These are phyloP conservation scores for Gymnosoma rotundatum DNA, from an alignment of 2,888 invertebrate genomes.

Conservation along the genomic window DNA sequence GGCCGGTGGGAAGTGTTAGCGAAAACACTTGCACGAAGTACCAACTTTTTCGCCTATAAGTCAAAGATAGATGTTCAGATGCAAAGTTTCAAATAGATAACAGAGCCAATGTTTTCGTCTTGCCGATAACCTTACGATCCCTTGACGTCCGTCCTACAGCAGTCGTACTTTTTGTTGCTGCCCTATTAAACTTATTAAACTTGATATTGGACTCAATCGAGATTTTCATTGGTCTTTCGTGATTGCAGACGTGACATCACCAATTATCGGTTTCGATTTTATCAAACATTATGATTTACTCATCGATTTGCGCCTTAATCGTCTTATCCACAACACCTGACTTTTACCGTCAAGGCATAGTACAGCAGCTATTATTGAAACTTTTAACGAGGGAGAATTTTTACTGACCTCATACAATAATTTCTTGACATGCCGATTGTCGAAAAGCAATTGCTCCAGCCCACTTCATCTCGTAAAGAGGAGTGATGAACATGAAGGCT, in stretches of 20 bases:
- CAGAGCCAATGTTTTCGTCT: constrained; percentile 4
- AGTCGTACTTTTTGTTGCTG: neutral
- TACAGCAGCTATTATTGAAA: neutral
- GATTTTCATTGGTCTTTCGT: too few relatives aligned
- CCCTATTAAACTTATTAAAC: neutral
- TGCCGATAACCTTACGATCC: neutral
- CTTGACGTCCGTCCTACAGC: constrained; percentile 17
- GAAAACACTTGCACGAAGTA: neutral
- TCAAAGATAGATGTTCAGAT: neutral
- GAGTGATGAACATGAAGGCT: neutral
- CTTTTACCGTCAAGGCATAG: neutral
- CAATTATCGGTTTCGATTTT: constrained; percentile 10
- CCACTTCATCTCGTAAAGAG: neutral
- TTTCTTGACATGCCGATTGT: neutral
- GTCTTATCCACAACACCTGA: too few relatives aligned
- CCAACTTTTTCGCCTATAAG: constrained; percentile 1
- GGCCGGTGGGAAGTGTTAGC: neutral
- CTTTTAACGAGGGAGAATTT: neutral
- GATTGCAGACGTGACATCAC: neutral
- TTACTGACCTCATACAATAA: neutral
- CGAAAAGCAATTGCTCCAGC: neutral
- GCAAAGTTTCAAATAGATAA: constrained; percentile 1
- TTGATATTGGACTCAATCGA: too few relatives aligned
- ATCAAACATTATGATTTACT: too few relatives aligned
- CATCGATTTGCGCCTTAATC: neutral